phyloP scores from a whole-genome alignment of 2,113 vertebrate genomes.

The Forbesichthys agassizii region DNA sequence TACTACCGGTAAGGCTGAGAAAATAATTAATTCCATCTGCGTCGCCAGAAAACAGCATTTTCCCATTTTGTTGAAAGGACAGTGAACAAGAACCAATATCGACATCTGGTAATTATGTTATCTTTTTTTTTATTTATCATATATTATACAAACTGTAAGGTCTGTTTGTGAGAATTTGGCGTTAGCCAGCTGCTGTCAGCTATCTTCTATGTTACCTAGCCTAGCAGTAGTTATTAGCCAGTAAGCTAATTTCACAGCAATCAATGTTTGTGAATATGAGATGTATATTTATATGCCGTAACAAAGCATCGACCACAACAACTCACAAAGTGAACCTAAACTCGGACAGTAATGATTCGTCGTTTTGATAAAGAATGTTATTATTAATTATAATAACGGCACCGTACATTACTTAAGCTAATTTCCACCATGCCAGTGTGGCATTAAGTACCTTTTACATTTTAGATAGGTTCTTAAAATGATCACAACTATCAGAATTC shows the following conservation, averaged over 20 bases:
- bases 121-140: neutral
- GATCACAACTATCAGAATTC: too few relatives aligned
- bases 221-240: constrained; percentile 15
- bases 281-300: too few relatives aligned
- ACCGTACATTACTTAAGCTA: too few relatives aligned
- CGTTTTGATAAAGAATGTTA: too few relatives aligned
- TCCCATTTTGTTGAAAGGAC: neutral
- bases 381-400: too few relatives aligned
- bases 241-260: neutral
- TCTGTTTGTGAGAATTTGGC: neutral
- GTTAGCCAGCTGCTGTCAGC: neutral
- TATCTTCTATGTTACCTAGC: constrained; percentile 33
- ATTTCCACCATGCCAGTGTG: too few relatives aligned
- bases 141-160: neutral
- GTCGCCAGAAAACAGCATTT: neutral
- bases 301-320: too few relatives aligned
- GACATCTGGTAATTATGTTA: constrained; percentile 20
- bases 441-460: too few relatives aligned
- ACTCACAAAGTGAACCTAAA: too few relatives aligned
- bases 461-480: too few relatives aligned
- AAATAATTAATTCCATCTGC: neutral
- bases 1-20: neutral
- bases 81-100: neutral
- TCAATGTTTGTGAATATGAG: neutral
- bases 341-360: too few relatives aligned